These are phyloP conservation scores for Eudasyphora cyanicolor DNA, from an alignment of 2,888 invertebrate genomes.

Conservation along the genomic window DNA sequence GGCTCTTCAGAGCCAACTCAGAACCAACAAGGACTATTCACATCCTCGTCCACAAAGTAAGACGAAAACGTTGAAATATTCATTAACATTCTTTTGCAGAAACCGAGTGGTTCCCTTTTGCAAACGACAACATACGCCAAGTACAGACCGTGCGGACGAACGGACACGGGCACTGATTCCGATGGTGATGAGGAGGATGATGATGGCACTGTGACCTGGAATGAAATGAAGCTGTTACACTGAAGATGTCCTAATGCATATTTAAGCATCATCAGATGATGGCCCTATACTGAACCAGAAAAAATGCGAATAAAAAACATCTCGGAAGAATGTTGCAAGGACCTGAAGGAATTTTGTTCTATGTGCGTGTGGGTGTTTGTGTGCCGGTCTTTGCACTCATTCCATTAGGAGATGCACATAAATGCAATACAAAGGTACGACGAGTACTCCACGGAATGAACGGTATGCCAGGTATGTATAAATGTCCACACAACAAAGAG, in stretches of 20 bases:
- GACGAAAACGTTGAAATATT: slow-evolving; percentile 23
- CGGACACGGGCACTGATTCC: background rate
- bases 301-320: background rate
- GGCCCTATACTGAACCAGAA: background rate
- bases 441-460: background rate
- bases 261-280: slow-evolving; percentile 20
- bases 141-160: background rate
- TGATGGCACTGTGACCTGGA: slow-evolving; percentile 14
- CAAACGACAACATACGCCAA: background rate
- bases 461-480: too few species aligned
- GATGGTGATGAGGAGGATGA: background rate
- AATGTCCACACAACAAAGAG: too few species aligned
- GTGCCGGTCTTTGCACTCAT: background rate
- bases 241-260: slow-evolving; percentile 20
- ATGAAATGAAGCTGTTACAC: slow-evolving; percentile 16
- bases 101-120: background rate
- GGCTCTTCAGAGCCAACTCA: slow-evolving; percentile 15
- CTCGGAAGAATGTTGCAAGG: background rate
- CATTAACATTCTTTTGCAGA: slow-evolving; percentile 31
- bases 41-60: background rate
- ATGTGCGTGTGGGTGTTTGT: background rate
- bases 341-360: background rate
- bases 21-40: slow-evolving; percentile 5
- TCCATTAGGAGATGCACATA: background rate
- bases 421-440: slow-evolving; percentile 1